Conservation (phyloP, 2,888 invertebrate genomes). For the Euspilapteryx auroguttella region DNA sequence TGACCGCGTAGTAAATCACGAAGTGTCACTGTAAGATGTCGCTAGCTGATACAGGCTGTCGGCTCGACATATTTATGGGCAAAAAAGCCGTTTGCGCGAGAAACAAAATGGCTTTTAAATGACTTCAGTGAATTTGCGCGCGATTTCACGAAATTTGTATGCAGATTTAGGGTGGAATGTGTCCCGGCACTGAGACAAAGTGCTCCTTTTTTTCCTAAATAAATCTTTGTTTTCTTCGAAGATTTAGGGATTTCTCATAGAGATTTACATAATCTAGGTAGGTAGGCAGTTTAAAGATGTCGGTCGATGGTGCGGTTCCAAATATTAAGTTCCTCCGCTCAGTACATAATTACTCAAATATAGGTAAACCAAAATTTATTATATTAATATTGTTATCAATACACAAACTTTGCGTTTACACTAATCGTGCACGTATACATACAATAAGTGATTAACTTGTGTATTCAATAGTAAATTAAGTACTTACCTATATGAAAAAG, state of each 20-base stretch:
- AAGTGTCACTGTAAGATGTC: slow-evolving; percentile 23
- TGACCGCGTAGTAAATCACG: slow-evolving; percentile 17
- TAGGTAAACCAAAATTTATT: no score
- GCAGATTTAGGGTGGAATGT: slow-evolving; percentile 48
- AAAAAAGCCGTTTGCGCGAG: slow-evolving; percentile 37
- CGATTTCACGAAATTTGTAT: slow-evolving; percentile 52
- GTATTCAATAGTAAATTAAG: no score
- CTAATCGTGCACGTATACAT: no score
- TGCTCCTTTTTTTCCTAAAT: slow-evolving; percentile 29
- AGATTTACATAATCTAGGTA: neutral
- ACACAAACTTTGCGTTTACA: no score
- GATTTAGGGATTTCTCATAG: neutral
- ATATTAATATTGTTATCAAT: no score
- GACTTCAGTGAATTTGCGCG: slow-evolving; percentile 48
- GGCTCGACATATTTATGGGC: slow-evolving; percentile 42
- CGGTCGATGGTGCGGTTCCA: no score
- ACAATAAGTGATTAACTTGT: no score
- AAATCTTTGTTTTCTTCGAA: neutral
- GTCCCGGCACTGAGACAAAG: slow-evolving; percentile 32
- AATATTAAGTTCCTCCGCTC: no score
- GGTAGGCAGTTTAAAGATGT: neutral
- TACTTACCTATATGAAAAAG: no score
- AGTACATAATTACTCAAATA: no score
- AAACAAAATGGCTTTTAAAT: slow-evolving; percentile 53
- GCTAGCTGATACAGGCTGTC: slow-evolving; percentile 24